Percentiles rank a stretch among this genome's conserved stretches.
These are phyloP conservation scores for Drosophila pseudoobscura DNA, from an alignment of 1,140 invertebrate genomes.

Conservation along the genomic window DNA sequence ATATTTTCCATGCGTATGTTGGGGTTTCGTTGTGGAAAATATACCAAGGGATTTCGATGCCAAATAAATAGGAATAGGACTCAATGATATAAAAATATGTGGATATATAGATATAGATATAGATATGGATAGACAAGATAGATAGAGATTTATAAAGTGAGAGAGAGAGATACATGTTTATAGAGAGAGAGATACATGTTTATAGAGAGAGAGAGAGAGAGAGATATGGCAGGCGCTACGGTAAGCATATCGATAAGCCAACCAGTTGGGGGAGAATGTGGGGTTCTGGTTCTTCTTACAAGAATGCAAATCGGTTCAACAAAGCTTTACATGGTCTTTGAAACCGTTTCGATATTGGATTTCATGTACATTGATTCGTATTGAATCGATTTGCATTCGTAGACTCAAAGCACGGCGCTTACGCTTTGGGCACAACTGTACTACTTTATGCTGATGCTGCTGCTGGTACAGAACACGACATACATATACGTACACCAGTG, in stretches of 20 bases:
- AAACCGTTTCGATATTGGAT: no score
- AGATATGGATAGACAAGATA: neutral
- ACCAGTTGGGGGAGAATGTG: constrained; percentile 28
- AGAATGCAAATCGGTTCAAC: constrained; percentile 31
- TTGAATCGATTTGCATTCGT: constrained; percentile 33
- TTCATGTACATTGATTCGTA: no score
- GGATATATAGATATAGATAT: constrained; percentile 1
- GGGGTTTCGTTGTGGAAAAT: constrained; percentile 71
- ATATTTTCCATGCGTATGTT: constrained; percentile 80
- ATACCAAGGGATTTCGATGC: constrained; percentile 58
- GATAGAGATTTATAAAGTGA: constrained; percentile 7
- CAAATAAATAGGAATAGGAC: constrained; percentile 8
- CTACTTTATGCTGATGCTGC: constrained; percentile 14
- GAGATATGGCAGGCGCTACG: constrained; percentile 48
- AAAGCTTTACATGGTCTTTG: neutral
- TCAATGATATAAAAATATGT: constrained; percentile 4
- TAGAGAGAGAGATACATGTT: neutral
- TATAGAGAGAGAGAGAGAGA: neutral
- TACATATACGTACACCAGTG: constrained; percentile 27
- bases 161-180: constrained; percentile 1
- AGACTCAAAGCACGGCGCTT: constrained; percentile 64
- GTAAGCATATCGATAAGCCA: constrained; percentile 51
- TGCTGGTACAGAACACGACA: constrained; percentile 54
- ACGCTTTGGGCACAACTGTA: constrained; percentile 45
- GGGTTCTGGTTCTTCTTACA: constrained; percentile 21